Base-by-base conservation (phyloP, 53 echinoderm and acorn worm genomes). In the Crossaster papposus region DNA sequence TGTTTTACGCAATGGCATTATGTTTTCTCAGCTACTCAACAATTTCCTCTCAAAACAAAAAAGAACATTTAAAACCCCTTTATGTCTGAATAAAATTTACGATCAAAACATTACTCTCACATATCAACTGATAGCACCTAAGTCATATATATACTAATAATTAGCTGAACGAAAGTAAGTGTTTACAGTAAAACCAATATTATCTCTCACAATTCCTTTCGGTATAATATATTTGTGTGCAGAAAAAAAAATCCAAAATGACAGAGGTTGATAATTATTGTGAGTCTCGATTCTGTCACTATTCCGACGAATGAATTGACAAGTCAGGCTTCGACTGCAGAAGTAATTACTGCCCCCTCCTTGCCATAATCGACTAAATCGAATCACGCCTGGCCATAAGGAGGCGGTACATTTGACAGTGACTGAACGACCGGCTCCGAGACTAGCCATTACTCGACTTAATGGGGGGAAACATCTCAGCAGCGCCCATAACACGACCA, bases 351-450 rank as follows among this genome's bases (percentile, higher is more conserved):
- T 28, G 28, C 5, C 58, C 17, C 58, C 58, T 15, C 22, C 58
- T 58, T 58, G 68, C 35, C 23, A 14, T 35, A 35, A 35, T 30
- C 20, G 11, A 13, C 78, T 3, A 44, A 23, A 78, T 78, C 34
- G 26, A 51, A 24, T 78, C 78, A 78, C 10, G 74, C 36, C 74
- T 8, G 70, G 74, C 38, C 75, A 32, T 36, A 35, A 31, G 18
- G 36, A 78, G 78, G 78, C 78, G 51, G 78, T 12, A 5, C 10
- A 32, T 4, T 26, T 44, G 78, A 24, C 78, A 78, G 44, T 78
- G 78, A 51, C 78, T 51, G 38, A 78, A 26, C 78, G 78, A 78
- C 23, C 38, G 24, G 34, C 38, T 78, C 26, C 20, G 26, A 78
- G 51, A 51, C 51, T 26, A 17, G 78, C 75, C 35, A 74, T 74